Percentiles rank a stretch among this genome's conserved stretches.
Evolutionary conservation across 2,113 vertebrate species (phyloP).

Genomic region (Athene cunicularia): DNA sequence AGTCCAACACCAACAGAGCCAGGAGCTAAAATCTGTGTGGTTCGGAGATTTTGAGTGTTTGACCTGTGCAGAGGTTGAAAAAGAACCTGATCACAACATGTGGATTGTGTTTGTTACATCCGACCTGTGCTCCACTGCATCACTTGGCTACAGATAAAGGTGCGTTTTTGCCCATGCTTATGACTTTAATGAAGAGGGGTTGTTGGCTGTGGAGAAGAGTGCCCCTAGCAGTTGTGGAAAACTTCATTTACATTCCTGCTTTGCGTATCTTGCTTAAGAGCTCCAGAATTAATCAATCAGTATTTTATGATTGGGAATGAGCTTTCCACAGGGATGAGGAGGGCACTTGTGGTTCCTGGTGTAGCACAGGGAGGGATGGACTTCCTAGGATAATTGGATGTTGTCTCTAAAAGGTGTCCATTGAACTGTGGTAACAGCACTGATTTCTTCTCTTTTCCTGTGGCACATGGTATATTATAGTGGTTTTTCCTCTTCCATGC

Average conservation of each 20-base stretch:
- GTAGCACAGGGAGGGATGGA: background rate
- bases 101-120: background rate
- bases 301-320: background rate
- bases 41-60: background rate
- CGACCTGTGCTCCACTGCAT: background rate
- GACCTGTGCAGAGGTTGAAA: background rate
- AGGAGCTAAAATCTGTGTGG: background rate
- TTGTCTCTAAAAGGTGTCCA: background rate
- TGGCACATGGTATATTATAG: fast-evolving
- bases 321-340: background rate
- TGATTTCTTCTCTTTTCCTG: background rate
- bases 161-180: background rate
- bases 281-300: background rate
- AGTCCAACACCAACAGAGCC: background rate
- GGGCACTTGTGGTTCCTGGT: background rate
- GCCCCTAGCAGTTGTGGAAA: background rate
- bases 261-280: background rate
- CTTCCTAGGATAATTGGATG: background rate
- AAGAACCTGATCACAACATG: background rate
- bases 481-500: background rate
- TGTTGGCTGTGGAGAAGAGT: background rate
- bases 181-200: background rate
- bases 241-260: background rate
- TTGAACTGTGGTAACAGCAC: background rate
- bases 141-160: background rate